phyloP scores from a whole-genome alignment of 2,797 vertebrate genomes.

The Neoniphon sammara region DNA sequence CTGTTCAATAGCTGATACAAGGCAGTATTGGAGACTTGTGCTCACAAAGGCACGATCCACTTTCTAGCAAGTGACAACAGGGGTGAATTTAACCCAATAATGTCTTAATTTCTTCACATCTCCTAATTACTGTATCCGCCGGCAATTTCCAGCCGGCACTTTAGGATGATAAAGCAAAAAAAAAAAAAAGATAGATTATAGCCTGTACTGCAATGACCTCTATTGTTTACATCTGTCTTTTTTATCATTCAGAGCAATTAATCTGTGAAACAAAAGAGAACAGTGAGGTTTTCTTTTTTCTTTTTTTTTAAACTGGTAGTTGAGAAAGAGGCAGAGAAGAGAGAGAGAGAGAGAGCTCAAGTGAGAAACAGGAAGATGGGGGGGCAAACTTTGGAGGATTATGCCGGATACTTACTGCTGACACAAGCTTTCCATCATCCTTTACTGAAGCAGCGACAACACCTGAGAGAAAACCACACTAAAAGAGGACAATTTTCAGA shows the following conservation, averaged over 20 bases:
- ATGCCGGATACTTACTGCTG: constrained; percentile 4
- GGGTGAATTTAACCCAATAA: constrained; percentile 12
- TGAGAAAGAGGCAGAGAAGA: not conserved
- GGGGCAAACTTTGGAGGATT: not conserved
- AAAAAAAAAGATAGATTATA: constrained; percentile 20
- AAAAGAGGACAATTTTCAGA: not conserved
- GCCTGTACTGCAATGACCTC: constrained; percentile 22
- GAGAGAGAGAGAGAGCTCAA: not conserved
- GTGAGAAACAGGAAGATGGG: not conserved
- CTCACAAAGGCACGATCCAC: not conserved
- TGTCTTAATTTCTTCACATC: constrained; percentile 21
- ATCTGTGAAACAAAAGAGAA: constrained; percentile 25
- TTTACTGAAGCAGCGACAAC: not conserved
- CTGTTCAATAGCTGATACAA: not conserved
- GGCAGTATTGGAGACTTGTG: no score
- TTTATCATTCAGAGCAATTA: constrained; percentile 42
- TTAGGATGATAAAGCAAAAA: constrained; percentile 33
- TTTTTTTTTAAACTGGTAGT: not conserved
- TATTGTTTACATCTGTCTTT: constrained; percentile 36
- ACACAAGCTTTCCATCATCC: not conserved
- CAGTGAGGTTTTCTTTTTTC: not conserved
- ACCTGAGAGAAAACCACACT: not conserved
- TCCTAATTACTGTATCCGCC: constrained; percentile 18
- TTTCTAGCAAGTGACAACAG: constrained; percentile 1
- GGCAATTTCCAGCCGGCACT: constrained; percentile 11